Conservation (phyloP, 2,888 invertebrate species). For the Chrysolina haemoptera region DNA sequence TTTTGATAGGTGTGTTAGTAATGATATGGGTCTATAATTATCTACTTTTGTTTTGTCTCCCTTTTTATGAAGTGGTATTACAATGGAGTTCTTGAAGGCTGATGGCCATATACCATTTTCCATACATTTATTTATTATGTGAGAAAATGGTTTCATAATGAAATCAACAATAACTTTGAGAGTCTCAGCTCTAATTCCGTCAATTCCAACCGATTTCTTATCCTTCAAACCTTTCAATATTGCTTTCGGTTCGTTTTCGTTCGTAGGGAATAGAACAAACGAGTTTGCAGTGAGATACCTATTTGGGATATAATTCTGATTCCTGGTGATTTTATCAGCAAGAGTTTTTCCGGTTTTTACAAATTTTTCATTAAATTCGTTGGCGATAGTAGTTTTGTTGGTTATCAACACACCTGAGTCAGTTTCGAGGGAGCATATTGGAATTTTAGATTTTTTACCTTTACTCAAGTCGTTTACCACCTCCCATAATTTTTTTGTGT, state of each 20-base stretch:
- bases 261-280: slow-evolving; percentile 16
- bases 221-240: slow-evolving; percentile 26
- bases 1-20: slow-evolving; percentile 6
- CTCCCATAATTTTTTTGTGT: background rate
- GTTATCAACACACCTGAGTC: slow-evolving; percentile 7
- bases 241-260: slow-evolving; percentile 6
- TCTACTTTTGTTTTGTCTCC: slow-evolving; percentile 17
- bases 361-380: slow-evolving; percentile 19
- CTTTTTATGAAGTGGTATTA: slow-evolving; percentile 18
- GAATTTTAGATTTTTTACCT: background rate
- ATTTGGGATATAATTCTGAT: slow-evolving; percentile 22
- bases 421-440: background rate
- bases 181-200: slow-evolving; percentile 8
- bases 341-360: slow-evolving; percentile 17
- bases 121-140: slow-evolving; percentile 16
- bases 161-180: slow-evolving; percentile 8
- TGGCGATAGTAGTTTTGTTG: background rate
- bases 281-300: slow-evolving; percentile 21
- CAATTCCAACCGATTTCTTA: slow-evolving; percentile 6
- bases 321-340: slow-evolving; percentile 21
- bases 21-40: slow-evolving; percentile 8
- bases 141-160: slow-evolving; percentile 3
- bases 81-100: slow-evolving; percentile 12
- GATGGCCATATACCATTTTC: slow-evolving; percentile 17
- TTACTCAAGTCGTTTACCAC: background rate